Evolutionary conservation across 2,113 vertebrate genomes (phyloP), one percentile per base, ranked within the genome.

Genomic region (Rhegmatorhina hoffmannsi): DNA sequence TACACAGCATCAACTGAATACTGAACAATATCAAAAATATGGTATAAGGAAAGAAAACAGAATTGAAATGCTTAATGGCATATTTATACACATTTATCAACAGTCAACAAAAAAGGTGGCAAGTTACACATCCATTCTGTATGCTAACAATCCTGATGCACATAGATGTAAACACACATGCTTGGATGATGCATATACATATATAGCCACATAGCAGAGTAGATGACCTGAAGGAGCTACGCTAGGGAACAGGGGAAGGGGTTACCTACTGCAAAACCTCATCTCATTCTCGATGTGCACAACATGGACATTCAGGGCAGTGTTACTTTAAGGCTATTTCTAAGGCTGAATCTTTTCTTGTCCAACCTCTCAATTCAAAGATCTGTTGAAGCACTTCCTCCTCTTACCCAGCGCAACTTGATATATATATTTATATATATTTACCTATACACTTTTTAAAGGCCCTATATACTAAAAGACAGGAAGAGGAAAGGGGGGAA

Each of bases 81-180:
- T 96, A 97, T 96, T 96, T 96, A 96, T 95, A 97, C 89, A 96
- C 93, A 97, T 95, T 96, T 96, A 92, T 89, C 96, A 96, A 97
- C 95, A 92, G 81, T 93, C 68, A 83, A 95, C 82, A 91, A 89
- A 97, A 94, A 86, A 91, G 93, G 96, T 55, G 23, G 90, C 80
- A 82, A 97, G 96, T 97, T 97, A 97, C 96, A 97, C 94, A 97
- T 97, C 96, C 93, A 96, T 97, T 94, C 89, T 95, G 94, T 96
- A 94, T 85, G 89, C 91, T 93, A 84, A 87, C 94, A 62, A 90
- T 81, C 76, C 87, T 36, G 34, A 91, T 77, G 95, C 94, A 90
- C 86, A 69, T 63, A 87, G 46, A 96, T 81, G 90, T 85, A 89
- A 93, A 96, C 94, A 95, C 93, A 92, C 96, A 89, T 97, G 96